Percentiles rank a stretch among this genome's conserved stretches.
Evolutionary conservation across 1,140 invertebrate species (phyloP).

Genomic region (Stenopsyche tienmushanensis): DNA sequence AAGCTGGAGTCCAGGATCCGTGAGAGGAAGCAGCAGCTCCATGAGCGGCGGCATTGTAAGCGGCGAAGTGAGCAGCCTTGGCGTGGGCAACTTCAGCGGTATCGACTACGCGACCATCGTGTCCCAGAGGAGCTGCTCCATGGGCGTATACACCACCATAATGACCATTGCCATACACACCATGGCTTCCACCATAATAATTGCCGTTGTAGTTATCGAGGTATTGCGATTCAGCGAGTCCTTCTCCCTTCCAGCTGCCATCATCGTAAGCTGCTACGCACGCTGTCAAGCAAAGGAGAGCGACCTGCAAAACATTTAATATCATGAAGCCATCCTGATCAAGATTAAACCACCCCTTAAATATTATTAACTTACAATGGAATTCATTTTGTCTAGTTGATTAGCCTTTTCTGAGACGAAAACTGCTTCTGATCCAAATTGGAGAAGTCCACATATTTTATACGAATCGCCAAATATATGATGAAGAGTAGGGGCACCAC

Average conservation of each 20-base stretch:
- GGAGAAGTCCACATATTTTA: not conserved
- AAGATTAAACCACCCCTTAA: no score
- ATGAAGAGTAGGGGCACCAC: not conserved
- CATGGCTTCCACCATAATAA: not conserved
- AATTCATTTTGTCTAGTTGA: conserved; percentile 5
- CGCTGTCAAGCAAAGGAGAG: conserved; percentile 17
- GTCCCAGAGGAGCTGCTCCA: conserved; percentile 26
- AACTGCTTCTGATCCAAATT: conserved; percentile 7
- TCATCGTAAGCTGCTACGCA: conserved; percentile 8
- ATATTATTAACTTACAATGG: conserved; percentile 1
- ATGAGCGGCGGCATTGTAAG: not conserved
- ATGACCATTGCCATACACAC: not conserved
- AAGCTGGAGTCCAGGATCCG: conserved; percentile 12
- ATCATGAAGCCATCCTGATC: not conserved
- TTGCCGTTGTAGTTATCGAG: not conserved
- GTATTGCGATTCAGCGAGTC: conserved; percentile 30
- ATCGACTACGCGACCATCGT: conserved; percentile 41
- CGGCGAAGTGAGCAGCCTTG: not conserved
- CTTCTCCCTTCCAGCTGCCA: conserved; percentile 26
- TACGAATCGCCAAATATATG: not conserved
- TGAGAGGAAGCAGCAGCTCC: not conserved
- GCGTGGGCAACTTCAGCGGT: conserved; percentile 40
- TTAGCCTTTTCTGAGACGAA: conserved; percentile 13
- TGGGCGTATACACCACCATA: conserved; percentile 9
- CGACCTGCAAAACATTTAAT: not conserved